Evolutionary conservation across 2,113 vertebrate species (phyloP).

Genomic region (Ciconia maguari): DNA sequence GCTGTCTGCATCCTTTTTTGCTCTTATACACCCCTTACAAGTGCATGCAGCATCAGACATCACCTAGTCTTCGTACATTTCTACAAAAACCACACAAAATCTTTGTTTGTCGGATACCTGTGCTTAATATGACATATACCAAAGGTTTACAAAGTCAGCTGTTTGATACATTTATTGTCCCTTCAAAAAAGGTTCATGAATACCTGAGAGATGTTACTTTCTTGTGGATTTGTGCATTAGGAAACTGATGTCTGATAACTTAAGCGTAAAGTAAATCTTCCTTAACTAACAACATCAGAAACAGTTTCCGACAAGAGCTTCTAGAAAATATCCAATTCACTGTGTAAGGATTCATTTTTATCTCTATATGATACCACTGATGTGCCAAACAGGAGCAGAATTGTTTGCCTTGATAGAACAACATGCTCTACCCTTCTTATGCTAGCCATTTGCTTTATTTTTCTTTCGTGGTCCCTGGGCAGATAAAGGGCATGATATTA

Average conservation of each 20-base stretch:
- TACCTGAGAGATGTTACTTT: not conserved
- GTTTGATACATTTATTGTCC: not conserved
- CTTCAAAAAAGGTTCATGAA: not conserved
- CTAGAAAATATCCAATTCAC: conserved; percentile 4
- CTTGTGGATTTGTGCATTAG: not conserved
- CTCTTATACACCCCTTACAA: not conserved
- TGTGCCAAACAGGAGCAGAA: not conserved
- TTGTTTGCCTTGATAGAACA: not conserved
- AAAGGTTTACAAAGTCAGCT: not conserved
- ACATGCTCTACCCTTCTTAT: not conserved
- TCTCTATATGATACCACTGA: not conserved
- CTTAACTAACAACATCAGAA: conserved; percentile 28
- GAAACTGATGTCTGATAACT: not conserved
- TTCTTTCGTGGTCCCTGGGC: not conserved
- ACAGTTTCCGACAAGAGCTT: not conserved
- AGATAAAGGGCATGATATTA: conserved; percentile 52
- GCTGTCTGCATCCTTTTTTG: not conserved
- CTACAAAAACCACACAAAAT: not conserved
- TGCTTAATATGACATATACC: not conserved
- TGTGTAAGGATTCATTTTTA: conserved; percentile 8
- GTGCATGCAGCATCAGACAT: accelerated
- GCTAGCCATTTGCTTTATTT: conserved; percentile 3
- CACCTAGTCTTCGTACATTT: not conserved
- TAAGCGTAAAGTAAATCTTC: not conserved
- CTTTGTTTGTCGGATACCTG: not conserved